Percentiles rank a stretch among this genome's conserved stretches.
Conservation (phyloP, 2,797 vertebrate species). For the Philypnodon macrostomus region DNA sequence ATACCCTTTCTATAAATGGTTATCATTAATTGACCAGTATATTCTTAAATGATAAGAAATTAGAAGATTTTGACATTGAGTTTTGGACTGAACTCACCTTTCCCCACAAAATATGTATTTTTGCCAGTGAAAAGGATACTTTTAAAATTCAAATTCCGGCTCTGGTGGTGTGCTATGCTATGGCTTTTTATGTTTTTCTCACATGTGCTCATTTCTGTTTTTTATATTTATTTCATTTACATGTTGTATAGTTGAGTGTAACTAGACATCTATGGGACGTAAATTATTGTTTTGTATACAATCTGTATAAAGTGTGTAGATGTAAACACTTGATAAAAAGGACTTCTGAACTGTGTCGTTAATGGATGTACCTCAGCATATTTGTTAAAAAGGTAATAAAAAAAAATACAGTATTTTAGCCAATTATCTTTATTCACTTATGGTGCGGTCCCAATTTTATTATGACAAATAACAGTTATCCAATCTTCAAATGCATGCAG, state of each 20-base stretch:
- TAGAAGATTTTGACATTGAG: slow-evolving; percentile 33
- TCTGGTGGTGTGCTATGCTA: slow-evolving; percentile 66
- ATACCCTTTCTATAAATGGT: no score
- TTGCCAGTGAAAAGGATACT: slow-evolving; percentile 61
- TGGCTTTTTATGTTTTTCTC: slow-evolving; percentile 58
- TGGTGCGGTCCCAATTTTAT: neutral
- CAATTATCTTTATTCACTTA: slow-evolving; percentile 56
- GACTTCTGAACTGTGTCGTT: slow-evolving; percentile 77
- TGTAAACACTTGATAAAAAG: slow-evolving; percentile 88
- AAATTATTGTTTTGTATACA: slow-evolving; percentile 99
- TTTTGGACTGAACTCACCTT: slow-evolving; percentile 35
- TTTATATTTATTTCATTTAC: slow-evolving; percentile 82
- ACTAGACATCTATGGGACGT: slow-evolving; percentile 88
- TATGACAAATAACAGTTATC: neutral
- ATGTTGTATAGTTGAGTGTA: slow-evolving; percentile 83
- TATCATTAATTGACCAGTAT: no score
- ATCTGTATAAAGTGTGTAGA: slow-evolving; percentile 94
- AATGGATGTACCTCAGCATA: slow-evolving; percentile 79
- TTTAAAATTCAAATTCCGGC: slow-evolving; percentile 56
- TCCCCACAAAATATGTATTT: slow-evolving; percentile 44
- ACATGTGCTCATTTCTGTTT: slow-evolving; percentile 73
- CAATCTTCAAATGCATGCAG: neutral
- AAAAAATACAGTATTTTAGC: slow-evolving; percentile 96
- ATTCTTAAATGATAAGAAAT: no score
- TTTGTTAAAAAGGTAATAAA: slow-evolving; percentile 95